phyloP scores from a whole-genome alignment of 2,797 vertebrate genomes.

The Macropodus opercularis region DNA sequence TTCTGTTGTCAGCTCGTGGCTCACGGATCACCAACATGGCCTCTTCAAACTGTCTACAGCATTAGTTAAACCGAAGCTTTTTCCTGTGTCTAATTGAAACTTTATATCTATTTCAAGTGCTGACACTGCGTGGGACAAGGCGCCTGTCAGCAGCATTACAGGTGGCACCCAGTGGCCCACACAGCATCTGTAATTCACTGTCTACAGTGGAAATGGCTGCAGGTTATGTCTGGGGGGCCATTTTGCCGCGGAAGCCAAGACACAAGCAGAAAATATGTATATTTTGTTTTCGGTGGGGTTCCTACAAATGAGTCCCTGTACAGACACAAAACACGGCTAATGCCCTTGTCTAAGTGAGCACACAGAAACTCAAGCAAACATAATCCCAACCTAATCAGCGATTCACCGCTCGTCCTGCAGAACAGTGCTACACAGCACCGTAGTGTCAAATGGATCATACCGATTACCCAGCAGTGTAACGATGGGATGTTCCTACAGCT shows the following conservation, averaged over 20 bases:
- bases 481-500: constrained; percentile 51
- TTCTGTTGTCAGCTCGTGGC: constrained; percentile 2
- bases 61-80: no score
- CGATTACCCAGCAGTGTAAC: constrained; percentile 57
- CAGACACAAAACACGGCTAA: constrained; percentile 36
- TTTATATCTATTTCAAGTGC: constrained; percentile 35
- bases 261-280: constrained; percentile 33
- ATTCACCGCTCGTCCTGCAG: constrained; percentile 57
- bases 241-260: constrained; percentile 15
- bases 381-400: constrained; percentile 55
- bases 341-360: constrained; percentile 44
- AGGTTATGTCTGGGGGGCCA: constrained; percentile 5
- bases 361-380: constrained; percentile 23
- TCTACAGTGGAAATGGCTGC: constrained; percentile 6
- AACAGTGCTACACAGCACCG: constrained; percentile 48
- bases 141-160: constrained; percentile 40
- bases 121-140: constrained; percentile 30
- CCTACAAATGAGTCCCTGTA: constrained; percentile 38
- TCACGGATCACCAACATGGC: constrained; percentile 3
- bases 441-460: constrained; percentile 64
- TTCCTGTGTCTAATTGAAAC: no score
- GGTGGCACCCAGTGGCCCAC: no score
- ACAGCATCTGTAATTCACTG: constrained; percentile 48
- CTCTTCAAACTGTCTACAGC: no score
- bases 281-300: constrained; percentile 25